phyloP scores from a whole-genome alignment of 1,140 invertebrate species.

The Drosophila tsacasi region DNA sequence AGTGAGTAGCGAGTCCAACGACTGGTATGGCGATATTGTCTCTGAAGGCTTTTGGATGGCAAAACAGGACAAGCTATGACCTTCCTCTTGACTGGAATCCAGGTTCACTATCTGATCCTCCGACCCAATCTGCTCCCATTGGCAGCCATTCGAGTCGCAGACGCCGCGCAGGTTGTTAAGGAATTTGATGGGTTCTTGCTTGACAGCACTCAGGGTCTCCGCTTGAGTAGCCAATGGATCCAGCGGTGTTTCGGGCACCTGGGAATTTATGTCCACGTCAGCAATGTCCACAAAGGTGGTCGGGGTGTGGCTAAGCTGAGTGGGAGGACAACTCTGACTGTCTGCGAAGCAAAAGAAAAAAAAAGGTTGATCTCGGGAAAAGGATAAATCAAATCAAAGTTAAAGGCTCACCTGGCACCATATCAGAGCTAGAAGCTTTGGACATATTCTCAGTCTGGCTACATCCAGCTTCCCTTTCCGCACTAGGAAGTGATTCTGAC shows the following conservation, averaged over 20 bases:
- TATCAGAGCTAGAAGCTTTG: not conserved
- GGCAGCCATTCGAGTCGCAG: not conserved
- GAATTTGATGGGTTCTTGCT: conserved; percentile 16
- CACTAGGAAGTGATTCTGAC: not conserved
- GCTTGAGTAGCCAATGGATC: conserved; percentile 19
- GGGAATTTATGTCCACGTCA: not conserved
- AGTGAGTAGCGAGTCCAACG: not conserved
- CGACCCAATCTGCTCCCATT: conserved; percentile 11
- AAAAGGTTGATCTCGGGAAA: too few relatives aligned
- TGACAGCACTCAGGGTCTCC: not conserved
- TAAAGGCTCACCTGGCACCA: not conserved
- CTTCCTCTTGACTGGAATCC: conserved; percentile 4
- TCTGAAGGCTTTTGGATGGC: not conserved
- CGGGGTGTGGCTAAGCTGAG: not conserved
- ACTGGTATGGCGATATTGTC: not conserved
- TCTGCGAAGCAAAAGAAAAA: not conserved
- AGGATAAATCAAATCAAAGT: not conserved
- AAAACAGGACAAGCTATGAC: conserved; percentile 20
- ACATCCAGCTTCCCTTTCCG: too few relatives aligned
- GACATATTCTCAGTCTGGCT: not conserved
- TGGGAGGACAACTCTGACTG: conserved; percentile 2
- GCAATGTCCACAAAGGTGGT: conserved; percentile 22
- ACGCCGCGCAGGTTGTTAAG: conserved; percentile 23
- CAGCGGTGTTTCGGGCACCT: not conserved
- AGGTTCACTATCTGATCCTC: conserved; percentile 24